A percentile compares a stretch with the other conserved stretches of the same genome.
Evolutionary conservation across 2,888 invertebrate genomes (phyloP).

Genomic region (Gymnosoma rotundatum): DNA sequence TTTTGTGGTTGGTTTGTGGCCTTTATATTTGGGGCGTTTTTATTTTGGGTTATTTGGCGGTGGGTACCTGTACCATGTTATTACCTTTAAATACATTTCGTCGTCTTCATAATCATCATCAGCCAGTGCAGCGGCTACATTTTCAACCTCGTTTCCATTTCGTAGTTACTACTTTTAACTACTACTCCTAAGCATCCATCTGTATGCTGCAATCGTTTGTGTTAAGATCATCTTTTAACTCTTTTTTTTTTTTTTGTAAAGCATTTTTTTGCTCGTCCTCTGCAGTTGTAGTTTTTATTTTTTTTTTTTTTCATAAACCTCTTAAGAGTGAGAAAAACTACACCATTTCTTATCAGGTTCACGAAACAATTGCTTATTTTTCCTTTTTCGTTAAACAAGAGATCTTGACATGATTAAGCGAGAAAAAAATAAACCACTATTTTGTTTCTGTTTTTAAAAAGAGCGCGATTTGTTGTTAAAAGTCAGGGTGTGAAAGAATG

Average conservation of each 20-base stretch:
- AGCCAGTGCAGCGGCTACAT: conserved; percentile 38
- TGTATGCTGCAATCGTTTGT: conserved; percentile 62
- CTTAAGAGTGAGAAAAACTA: conserved; percentile 78
- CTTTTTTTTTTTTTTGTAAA: conserved; percentile 9
- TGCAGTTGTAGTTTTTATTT: conserved; percentile 8
- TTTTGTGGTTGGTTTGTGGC: conserved; percentile 71
- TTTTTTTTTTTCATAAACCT: conserved; percentile 45
- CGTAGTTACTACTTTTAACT: conserved; percentile 50
- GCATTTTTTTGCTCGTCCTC: not conserved
- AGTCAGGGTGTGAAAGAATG: conserved; percentile 9
- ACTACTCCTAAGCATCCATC: conserved; percentile 57
- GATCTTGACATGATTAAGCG: conserved; percentile 72
- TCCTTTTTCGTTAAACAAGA: conserved; percentile 72
- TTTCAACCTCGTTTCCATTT: conserved; percentile 40
- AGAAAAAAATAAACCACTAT: conserved; percentile 30
- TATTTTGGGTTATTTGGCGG: conserved; percentile 72
- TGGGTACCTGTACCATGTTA: conserved; percentile 74
- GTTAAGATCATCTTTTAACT: conserved; percentile 59
- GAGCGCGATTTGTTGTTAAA: conserved; percentile 26
- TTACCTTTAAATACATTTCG: conserved; percentile 75
- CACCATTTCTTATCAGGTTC: conserved; percentile 77
- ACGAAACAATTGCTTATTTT: conserved; percentile 75
- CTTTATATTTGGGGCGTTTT: conserved; percentile 75
- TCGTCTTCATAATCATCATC: conserved; percentile 67
- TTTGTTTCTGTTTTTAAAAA: conserved; percentile 33